Conservation (phyloP, 92 coral and sea anemone genomes). For the Isaurus tuberculatus region DNA sequence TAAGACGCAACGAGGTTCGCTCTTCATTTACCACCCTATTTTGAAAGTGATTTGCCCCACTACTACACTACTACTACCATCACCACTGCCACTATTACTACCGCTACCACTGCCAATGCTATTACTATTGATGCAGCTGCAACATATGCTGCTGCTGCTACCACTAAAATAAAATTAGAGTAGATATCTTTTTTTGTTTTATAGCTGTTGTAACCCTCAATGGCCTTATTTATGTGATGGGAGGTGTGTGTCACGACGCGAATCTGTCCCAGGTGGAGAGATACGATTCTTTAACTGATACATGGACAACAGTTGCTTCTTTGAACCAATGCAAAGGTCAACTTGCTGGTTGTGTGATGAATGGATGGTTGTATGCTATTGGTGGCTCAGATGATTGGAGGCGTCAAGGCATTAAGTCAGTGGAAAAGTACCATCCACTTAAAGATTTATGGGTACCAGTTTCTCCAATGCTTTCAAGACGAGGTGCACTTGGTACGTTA, state of each 20-base stretch:
- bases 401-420: slow-evolving; percentile 67
- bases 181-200: neutral
- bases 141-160: neutral
- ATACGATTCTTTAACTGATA: slow-evolving; percentile 60
- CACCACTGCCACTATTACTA: neutral
- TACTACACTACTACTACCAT: neutral
- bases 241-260: slow-evolving; percentile 61
- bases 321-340: slow-evolving; percentile 64
- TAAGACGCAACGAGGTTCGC: too few species aligned
- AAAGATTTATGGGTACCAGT: slow-evolving; percentile 57
- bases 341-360: slow-evolving; percentile 65
- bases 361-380: slow-evolving; percentile 61
- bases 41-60: too few species aligned
- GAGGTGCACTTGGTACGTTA: slow-evolving; percentile 64
- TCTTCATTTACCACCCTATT: too few species aligned
- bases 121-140: neutral
- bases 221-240: slow-evolving; percentile 63
- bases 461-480: slow-evolving; percentile 56
- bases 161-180: neutral
- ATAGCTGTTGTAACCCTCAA: slow-evolving; percentile 62
- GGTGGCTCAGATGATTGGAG: slow-evolving; percentile 64
- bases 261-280: slow-evolving; percentile 59
- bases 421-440: slow-evolving; percentile 58
- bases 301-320: slow-evolving; percentile 55
- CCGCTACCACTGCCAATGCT: neutral